Percentiles rank a stretch among this genome's conserved stretches.
phyloP scores from a whole-genome alignment of 2,113 vertebrate species.

The Emydocephalus ijimae region DNA sequence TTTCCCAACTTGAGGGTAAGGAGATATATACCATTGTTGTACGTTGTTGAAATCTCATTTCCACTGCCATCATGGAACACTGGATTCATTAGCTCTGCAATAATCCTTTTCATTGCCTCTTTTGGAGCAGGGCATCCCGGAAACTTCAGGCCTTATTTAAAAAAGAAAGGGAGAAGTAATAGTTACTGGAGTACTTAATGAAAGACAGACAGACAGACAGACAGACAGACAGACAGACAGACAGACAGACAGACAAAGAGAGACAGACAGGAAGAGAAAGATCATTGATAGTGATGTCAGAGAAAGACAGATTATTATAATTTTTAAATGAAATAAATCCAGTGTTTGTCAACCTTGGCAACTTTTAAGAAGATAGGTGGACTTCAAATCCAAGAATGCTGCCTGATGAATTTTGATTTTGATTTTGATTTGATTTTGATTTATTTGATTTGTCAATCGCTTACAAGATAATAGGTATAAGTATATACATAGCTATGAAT shows the following conservation, averaged over 20 bases:
- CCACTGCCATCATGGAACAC: neutral
- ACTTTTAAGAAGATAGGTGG: neutral
- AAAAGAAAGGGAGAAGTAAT: neutral
- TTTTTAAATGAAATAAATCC: neutral
- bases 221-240: too few relatives aligned
- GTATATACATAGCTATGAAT: too few relatives aligned
- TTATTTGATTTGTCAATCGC: too few relatives aligned
- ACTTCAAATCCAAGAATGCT: neutral
- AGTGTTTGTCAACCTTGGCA: neutral
- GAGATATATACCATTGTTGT: neutral
- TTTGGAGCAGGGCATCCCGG: neutral
- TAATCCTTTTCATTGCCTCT: neutral
- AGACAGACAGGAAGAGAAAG: too few relatives aligned
- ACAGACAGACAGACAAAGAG: too few relatives aligned
- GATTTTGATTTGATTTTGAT: too few relatives aligned
- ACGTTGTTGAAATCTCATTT: neutral
- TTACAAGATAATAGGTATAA: too few relatives aligned
- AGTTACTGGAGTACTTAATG: neutral
- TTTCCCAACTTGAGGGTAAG: neutral
- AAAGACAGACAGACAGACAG: too few relatives aligned
- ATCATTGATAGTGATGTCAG: neutral
- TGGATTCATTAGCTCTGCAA: neutral
- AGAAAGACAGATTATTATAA: neutral
- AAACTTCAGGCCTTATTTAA: neutral
- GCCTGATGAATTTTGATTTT: neutral